Percentiles rank a stretch among this genome's conserved stretches.
Conservation (phyloP, 2,888 invertebrate genomes). For the Lottia gigantea region DNA sequence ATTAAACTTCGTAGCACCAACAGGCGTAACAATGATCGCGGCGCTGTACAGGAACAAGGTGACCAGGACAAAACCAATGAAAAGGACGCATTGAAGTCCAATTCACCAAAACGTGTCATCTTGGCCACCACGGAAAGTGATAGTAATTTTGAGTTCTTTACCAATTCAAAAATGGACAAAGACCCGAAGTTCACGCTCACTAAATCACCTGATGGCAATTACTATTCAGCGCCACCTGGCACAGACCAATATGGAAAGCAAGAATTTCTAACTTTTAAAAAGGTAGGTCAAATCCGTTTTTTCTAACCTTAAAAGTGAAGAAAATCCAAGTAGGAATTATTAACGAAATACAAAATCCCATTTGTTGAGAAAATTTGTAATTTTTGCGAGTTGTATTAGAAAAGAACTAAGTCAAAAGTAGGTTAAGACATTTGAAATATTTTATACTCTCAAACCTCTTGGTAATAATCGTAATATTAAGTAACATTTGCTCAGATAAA, state of each 20-base stretch:
- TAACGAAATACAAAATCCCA: no score
- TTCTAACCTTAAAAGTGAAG: no score
- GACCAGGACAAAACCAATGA: slow-evolving; percentile 2
- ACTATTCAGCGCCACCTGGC: background rate
- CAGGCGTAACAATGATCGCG: slow-evolving; percentile 19
- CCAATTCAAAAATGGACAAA: background rate
- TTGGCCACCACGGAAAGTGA: background rate
- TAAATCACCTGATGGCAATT: slow-evolving; percentile 1
- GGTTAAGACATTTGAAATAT: no score
- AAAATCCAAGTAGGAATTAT: no score
- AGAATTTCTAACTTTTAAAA: slow-evolving; percentile 36
- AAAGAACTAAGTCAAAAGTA: no score
- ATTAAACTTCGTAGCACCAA: slow-evolving; percentile 30
- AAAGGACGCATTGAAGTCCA: background rate
- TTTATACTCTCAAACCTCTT: no score
- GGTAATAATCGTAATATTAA: no score
- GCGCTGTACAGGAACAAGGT: slow-evolving; percentile 32
- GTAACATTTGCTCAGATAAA: no score
- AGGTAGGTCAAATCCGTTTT: slow-evolving; percentile 24
- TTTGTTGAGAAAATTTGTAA: no score
- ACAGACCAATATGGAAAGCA: slow-evolving; percentile 32
- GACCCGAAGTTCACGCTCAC: background rate
- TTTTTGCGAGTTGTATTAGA: no score
- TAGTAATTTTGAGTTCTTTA: background rate
- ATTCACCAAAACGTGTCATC: background rate